phyloP scores from a whole-genome alignment of 2,888 invertebrate genomes.

The Nomada lathburiana region DNA sequence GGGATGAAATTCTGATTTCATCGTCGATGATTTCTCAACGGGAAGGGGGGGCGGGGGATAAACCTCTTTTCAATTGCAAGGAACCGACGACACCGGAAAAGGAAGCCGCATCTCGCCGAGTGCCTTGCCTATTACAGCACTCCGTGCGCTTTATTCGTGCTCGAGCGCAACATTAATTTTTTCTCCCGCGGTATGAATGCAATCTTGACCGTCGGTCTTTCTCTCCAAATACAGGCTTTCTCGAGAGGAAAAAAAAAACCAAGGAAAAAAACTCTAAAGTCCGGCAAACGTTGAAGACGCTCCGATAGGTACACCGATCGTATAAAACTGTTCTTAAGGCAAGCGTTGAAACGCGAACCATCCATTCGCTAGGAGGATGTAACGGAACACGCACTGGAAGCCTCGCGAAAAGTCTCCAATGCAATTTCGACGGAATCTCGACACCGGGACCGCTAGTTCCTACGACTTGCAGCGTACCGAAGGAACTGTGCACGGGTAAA shows the following conservation, averaged over 20 bases:
- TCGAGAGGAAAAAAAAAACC: background rate
- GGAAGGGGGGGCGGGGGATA: background rate
- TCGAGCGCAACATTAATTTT: constrained; percentile 15
- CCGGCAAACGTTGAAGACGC: background rate
- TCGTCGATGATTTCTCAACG: background rate
- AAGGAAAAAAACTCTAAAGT: background rate
- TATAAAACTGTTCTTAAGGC: background rate
- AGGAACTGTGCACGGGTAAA: background rate
- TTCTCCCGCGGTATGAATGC: constrained; percentile 13
- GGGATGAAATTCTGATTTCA: constrained; percentile 14
- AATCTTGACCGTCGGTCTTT: constrained; percentile 16
- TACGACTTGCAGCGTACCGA: background rate
- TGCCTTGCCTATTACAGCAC: constrained; percentile 16
- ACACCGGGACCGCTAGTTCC: background rate
- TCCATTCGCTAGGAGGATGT: constrained; percentile 6
- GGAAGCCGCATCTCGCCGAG: constrained; percentile 18
- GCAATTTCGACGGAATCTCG: constrained; percentile 35
- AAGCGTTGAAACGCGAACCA: background rate
- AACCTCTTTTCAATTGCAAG: constrained; percentile 6
- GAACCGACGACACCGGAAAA: constrained; percentile 26
- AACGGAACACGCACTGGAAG: constrained; percentile 19
- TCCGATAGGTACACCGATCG: background rate
- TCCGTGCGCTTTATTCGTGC: constrained; percentile 1
- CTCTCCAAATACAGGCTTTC: constrained; percentile 6
- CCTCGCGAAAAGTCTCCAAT: constrained; percentile 13